Conservation (phyloP, 2,797 vertebrate genomes). For the Acridotheres tristis region DNA sequence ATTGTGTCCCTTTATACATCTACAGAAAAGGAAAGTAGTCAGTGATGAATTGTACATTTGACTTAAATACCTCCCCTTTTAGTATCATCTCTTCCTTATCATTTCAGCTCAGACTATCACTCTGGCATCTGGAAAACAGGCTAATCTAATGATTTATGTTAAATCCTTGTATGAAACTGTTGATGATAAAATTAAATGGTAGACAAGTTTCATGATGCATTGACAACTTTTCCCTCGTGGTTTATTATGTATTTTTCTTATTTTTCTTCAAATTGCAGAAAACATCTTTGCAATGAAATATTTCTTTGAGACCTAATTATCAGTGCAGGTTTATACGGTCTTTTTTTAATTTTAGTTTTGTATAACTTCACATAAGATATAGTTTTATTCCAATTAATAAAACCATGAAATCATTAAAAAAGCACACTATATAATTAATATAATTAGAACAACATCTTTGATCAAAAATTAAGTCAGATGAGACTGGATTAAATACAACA, state of each 20-base stretch:
- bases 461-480: not conserved
- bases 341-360: not conserved
- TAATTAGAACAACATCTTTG: not conserved
- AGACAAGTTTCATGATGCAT: not conserved
- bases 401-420: not conserved
- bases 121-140: not conserved
- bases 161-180: not conserved
- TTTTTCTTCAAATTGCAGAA: not conserved
- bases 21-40: not conserved
- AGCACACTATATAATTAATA: not conserved
- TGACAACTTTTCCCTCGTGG: not conserved
- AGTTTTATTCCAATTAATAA: not conserved
- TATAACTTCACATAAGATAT: not conserved
- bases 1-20: not conserved
- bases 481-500: not conserved
- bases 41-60: not conserved
- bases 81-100: not conserved
- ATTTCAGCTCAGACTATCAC: not conserved
- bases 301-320: not conserved
- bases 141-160: not conserved
- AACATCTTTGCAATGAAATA: not conserved
- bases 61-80: not conserved
- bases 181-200: not conserved
- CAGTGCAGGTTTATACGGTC: not conserved
- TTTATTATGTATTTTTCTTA: not conserved